A percentile compares a stretch with the other conserved stretches of the same genome.
Conservation (phyloP, 2,797 vertebrate genomes). For the Columba guinea region DNA sequence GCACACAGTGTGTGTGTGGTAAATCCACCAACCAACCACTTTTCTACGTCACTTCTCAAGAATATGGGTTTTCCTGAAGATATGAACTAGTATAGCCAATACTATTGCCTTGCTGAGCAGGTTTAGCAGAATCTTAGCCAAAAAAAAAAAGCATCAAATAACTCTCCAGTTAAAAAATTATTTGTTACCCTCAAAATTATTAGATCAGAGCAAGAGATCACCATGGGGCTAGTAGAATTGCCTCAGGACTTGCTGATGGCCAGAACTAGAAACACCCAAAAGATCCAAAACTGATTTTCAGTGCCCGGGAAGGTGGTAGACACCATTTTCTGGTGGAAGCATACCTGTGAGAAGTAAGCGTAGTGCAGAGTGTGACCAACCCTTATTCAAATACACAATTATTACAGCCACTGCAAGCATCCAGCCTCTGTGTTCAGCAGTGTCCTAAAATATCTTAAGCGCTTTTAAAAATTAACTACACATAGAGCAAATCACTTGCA, state of each 20-base stretch:
- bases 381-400: neutral
- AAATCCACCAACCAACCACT: neutral
- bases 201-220: neutral
- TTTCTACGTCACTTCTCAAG: neutral
- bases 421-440: neutral
- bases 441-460: neutral
- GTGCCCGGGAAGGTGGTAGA: neutral
- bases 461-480: slow-evolving; percentile 2
- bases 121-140: neutral
- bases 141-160: neutral
- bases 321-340: neutral
- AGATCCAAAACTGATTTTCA: neutral
- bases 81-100: neutral
- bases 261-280: neutral
- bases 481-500: neutral
- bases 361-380: neutral
- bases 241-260: neutral
- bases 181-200: neutral
- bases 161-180: neutral
- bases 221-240: neutral
- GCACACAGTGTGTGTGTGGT: neutral
- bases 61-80: neutral
- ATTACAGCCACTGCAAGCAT: neutral
- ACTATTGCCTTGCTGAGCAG: neutral
- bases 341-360: neutral